phyloP scores from a whole-genome alignment of 2,888 invertebrate genomes.

The Tineola bisselliella region DNA sequence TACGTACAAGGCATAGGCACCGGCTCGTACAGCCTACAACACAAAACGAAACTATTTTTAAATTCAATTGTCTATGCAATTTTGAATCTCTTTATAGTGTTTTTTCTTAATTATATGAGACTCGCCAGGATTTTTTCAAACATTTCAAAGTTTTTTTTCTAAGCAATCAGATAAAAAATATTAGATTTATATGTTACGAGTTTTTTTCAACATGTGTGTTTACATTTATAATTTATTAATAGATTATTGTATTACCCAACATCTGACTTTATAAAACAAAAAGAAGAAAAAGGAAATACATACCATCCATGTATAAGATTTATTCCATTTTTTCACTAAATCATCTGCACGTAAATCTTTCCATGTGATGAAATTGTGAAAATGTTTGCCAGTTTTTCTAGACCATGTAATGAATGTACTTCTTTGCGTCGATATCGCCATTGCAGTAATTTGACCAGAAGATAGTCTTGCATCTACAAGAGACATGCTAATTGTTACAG shows the following conservation, averaged over 20 bases:
- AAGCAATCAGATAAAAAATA: too few relatives aligned
- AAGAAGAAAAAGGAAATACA: background rate
- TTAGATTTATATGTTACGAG: too few relatives aligned
- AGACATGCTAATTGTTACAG: background rate
- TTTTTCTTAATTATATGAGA: too few relatives aligned
- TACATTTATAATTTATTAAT: too few relatives aligned
- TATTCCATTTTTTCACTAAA: constrained; percentile 80
- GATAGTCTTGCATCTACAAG: constrained; percentile 75
- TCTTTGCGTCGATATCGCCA: constrained; percentile 87
- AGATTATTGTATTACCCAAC: too few relatives aligned
- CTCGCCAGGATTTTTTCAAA: too few relatives aligned
- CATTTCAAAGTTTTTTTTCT: too few relatives aligned
- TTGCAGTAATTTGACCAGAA: constrained; percentile 74
- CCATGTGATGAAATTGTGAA: constrained; percentile 91
- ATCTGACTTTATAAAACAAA: too few relatives aligned
- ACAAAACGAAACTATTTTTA: too few relatives aligned
- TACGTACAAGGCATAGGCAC: constrained; percentile 75
- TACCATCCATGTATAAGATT: constrained; percentile 76
- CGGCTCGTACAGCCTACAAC: constrained; percentile 70
- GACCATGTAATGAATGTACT: constrained; percentile 89
- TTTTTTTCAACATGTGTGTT: too few relatives aligned
- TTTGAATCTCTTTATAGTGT: too few relatives aligned
- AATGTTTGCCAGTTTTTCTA: constrained; percentile 74
- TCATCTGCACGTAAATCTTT: constrained; percentile 83
- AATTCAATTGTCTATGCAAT: too few relatives aligned